These are phyloP conservation scores for Drosophila albomicans DNA, from an alignment of 1,140 invertebrate genomes.

Conservation along the genomic window DNA sequence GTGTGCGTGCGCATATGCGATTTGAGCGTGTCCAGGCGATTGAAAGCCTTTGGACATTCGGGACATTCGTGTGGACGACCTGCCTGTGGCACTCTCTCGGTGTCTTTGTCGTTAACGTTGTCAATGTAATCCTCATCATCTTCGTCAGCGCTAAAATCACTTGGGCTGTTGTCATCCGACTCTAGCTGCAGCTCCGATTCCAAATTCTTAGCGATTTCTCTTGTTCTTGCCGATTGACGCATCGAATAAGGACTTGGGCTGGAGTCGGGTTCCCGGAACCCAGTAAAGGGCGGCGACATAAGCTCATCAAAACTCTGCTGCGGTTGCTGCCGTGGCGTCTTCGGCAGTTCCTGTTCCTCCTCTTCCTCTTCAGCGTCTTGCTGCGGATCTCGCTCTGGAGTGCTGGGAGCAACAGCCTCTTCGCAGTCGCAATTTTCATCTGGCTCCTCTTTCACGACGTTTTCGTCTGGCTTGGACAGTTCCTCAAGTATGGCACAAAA, in stretches of 20 bases:
- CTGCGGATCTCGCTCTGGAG: not conserved
- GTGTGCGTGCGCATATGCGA: conserved; percentile 17
- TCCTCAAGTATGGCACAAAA: conserved; percentile 26
- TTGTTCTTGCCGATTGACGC: not conserved
- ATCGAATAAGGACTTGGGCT: not conserved
- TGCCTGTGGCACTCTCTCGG: not conserved
- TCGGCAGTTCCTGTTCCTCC: not conserved
- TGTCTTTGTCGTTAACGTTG: not conserved
- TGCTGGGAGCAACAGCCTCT: not conserved
- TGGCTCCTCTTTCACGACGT: conserved; percentile 11
- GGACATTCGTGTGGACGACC: conserved; percentile 14
- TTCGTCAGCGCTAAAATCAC: not conserved
- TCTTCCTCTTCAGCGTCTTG: not conserved
- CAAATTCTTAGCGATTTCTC: not conserved
- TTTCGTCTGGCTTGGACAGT: conserved; percentile 3
- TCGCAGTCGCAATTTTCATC: not conserved
- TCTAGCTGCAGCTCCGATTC: not conserved
- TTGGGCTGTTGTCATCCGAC: not conserved
- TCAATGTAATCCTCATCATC: not conserved
- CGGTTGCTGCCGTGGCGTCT: not conserved
- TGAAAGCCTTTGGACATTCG: conserved; percentile 28
- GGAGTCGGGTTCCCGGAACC: not conserved
- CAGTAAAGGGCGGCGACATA: not conserved
- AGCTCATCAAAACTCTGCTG: not conserved
- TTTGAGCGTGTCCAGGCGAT: not conserved